These are phyloP conservation scores for Dufourea novaeangliae DNA, from an alignment of 1,140 invertebrate genomes.

Conservation along the genomic window DNA sequence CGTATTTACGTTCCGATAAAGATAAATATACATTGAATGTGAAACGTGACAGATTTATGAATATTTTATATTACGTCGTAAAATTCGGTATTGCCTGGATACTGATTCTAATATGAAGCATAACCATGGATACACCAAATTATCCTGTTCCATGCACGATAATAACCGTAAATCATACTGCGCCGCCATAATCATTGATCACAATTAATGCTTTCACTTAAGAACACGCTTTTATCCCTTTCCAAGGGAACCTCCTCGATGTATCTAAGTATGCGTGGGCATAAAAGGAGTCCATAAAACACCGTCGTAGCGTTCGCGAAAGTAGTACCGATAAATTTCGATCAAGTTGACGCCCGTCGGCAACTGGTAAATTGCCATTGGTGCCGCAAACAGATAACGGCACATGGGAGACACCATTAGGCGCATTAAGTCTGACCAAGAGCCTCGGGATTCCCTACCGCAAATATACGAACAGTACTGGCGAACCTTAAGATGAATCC, in stretches of 20 bases:
- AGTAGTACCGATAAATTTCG: constrained; percentile 64
- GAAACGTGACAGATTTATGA: too few relatives aligned
- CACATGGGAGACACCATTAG: constrained; percentile 70
- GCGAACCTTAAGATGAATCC: constrained; percentile 49
- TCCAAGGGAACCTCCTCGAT: neutral
- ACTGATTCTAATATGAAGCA: neutral
- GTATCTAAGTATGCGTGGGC: constrained; percentile 12
- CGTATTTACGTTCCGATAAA: too few relatives aligned
- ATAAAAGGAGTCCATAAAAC: constrained; percentile 40
- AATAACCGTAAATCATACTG: neutral
- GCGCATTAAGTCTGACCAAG: constrained; percentile 70
- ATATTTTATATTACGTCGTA: too few relatives aligned
- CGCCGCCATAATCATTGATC: neutral
- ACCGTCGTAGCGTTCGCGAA: constrained; percentile 37
- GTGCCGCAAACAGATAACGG: constrained; percentile 70
- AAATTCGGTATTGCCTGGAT: too few relatives aligned
- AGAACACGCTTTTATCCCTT: constrained; percentile 1
- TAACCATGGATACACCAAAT: neutral
- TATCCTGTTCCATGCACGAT: too few relatives aligned
- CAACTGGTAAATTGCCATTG: constrained; percentile 50
- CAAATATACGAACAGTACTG: constrained; percentile 38
- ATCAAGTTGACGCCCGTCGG: constrained; percentile 52
- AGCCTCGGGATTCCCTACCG: constrained; percentile 44
- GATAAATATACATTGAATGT: too few relatives aligned
- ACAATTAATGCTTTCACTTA: constrained; percentile 12